Percentiles rank a stretch among this genome's conserved stretches.
phyloP scores from a whole-genome alignment of 2,888 invertebrate species.

The Disparrhopalites patrizii region DNA sequence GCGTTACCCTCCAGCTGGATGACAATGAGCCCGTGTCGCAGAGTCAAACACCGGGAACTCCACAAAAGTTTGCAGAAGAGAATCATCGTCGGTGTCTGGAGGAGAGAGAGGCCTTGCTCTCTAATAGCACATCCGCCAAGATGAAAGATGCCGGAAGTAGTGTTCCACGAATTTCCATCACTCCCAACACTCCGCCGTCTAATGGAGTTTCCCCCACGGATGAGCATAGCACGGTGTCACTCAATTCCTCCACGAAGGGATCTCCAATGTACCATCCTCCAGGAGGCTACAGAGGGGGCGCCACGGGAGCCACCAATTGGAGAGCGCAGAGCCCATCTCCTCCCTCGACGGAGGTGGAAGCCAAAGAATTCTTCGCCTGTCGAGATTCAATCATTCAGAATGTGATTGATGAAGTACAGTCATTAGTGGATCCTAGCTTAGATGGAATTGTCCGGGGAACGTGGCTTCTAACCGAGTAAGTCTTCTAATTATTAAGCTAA shows the following conservation, averaged over 20 bases:
- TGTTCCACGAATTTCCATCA: conserved; percentile 42
- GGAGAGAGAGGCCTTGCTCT: background rate
- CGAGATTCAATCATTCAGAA: conserved; percentile 69
- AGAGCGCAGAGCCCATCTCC: conserved; percentile 44
- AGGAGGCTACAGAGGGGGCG: background rate
- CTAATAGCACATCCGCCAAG: background rate
- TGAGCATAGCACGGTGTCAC: conserved; percentile 40
- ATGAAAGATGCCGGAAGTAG: conserved; percentile 12
- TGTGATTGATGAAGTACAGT: conserved; percentile 68
- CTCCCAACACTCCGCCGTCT: conserved; percentile 45
- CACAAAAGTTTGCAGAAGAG: background rate
- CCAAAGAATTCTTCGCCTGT: conserved; percentile 67
- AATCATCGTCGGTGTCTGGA: background rate
- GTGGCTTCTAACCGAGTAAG: conserved; percentile 77
- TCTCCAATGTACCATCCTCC: conserved; percentile 31
- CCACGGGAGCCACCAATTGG: conserved; percentile 21
- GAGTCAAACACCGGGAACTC: conserved; percentile 1
- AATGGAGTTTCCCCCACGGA: conserved; percentile 35
- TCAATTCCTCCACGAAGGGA: conserved; percentile 33
- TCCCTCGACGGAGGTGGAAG: conserved; percentile 57
- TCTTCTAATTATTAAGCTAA: no score
- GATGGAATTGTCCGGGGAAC: conserved; percentile 70
- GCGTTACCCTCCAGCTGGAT: conserved; percentile 49
- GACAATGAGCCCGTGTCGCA: conserved; percentile 24
- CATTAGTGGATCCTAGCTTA: conserved; percentile 61